Evolutionary conservation across 64 coral and sea anemone species (phyloP), one percentile per base, ranked within the genome.

Genomic region (Montipora efflorescens): DNA sequence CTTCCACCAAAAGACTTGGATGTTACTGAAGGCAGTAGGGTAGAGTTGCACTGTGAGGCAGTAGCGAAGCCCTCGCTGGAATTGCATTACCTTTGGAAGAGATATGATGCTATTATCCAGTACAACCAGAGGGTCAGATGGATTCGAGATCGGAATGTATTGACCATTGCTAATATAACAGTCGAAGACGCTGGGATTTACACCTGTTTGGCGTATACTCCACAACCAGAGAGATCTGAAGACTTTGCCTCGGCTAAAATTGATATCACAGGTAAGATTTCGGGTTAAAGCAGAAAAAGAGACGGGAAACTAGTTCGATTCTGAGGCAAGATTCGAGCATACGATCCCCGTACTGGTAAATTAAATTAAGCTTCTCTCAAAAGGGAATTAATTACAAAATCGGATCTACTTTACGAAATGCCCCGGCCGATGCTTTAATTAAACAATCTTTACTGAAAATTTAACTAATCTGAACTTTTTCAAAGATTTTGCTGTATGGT

Each of bases 171-270:
- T 8, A 44, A 82, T 44, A 87, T 90, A 10, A 89, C 52, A 16
- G 49, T 92, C 5, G 55, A 89, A 52, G 90, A 93, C 21, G 90
- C 77, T 76, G 95, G 81, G 3, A 48, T 79, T 36, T 96, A 96
- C 28, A 96, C 90, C 1, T 96, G 95, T 74, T 71, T 93, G 16
- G 91, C 91, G 5, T 96, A 71, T 45, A 96, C 95, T 9, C 75
- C 90, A 21, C 47, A 81, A 2, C 90, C 78, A 11, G 53, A 55
- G 4, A 23, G 16, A 11, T 96, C 95, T 11, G 95, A 96, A 76
- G 95, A 82, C 58, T 69, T 15, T 0, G 85, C 87, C 3, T 58
- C 87, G 15, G 85, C 86, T 0, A 74, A 59, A 47, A 70, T 90
- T 11, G 21, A 93, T 77, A 79, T 96, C 5, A 15, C 77, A 96